Percentiles rank a stretch among this genome's conserved stretches.
phyloP scores from a whole-genome alignment of 2,888 invertebrate species.

The Agriopis leucophaearia region DNA sequence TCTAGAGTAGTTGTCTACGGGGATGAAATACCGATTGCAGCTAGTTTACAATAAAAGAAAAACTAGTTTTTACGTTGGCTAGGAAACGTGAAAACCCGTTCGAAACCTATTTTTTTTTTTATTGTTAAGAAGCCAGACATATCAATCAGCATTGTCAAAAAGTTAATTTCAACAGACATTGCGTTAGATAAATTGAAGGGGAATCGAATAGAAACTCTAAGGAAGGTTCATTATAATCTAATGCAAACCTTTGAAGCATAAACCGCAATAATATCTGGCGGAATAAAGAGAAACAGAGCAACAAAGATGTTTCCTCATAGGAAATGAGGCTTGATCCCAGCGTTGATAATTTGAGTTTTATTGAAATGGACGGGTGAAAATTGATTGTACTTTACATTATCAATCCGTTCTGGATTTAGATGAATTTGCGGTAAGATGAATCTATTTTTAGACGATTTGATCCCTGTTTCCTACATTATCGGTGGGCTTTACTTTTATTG shows the following conservation, averaged over 20 bases:
- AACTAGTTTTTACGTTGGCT: not conserved
- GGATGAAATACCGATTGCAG: too few species aligned
- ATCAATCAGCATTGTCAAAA: not conserved
- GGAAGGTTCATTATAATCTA: conserved; percentile 58
- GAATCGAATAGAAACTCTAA: conserved; percentile 40
- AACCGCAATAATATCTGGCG: conserved; percentile 60
- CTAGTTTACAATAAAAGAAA: too few species aligned
- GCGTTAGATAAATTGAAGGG: conserved; percentile 27
- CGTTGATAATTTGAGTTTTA: conserved; percentile 65
- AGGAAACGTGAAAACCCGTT: not conserved
- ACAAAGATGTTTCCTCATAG: conserved; percentile 66
- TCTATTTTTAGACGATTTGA: conserved; percentile 15
- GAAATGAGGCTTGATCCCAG: conserved; percentile 64
- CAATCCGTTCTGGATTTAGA: conserved; percentile 26
- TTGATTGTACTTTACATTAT: conserved; percentile 47
- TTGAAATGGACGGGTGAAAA: conserved; percentile 59
- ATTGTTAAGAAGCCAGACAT: conserved; percentile 1
- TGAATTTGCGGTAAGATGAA: conserved; percentile 20
- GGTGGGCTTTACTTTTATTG: not conserved
- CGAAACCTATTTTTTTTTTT: too few species aligned
- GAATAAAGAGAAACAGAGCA: conserved; percentile 67
- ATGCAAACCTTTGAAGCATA: conserved; percentile 58
- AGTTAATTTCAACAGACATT: conserved; percentile 8
- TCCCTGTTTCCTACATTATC: not conserved
- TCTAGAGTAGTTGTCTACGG: too few species aligned